Conservation (phyloP, 2,888 invertebrate species). For the Ophion costatus region DNA sequence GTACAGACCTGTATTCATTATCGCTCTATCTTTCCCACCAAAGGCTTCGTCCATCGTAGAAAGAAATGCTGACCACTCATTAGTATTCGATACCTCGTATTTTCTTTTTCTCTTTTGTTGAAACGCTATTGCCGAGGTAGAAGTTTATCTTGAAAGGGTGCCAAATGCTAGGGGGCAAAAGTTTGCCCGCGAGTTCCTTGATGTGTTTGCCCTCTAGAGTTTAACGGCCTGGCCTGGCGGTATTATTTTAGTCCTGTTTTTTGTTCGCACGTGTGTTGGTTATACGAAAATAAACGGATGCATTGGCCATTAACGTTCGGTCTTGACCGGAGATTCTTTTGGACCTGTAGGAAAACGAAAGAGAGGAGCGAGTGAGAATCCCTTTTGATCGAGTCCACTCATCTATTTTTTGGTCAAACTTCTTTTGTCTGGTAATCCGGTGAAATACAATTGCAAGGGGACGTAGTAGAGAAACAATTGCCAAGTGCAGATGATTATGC, state of each 20-base stretch:
- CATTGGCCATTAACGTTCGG: slow-evolving; percentile 39
- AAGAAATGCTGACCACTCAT: neutral
- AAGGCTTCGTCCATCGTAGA: neutral
- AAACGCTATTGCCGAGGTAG: neutral
- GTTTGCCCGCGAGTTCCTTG: neutral
- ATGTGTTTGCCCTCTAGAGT: slow-evolving; percentile 34
- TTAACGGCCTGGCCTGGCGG: slow-evolving; percentile 54
- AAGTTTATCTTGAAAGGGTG: neutral
- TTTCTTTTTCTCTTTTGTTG: neutral
- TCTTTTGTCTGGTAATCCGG: neutral
- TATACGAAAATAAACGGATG: slow-evolving; percentile 75
- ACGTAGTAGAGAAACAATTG: no score
- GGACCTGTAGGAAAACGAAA: neutral
- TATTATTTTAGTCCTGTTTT: slow-evolving; percentile 76
- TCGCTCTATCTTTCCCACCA: no score
- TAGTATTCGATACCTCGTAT: neutral
- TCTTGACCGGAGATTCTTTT: neutral
- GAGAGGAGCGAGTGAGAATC: neutral
- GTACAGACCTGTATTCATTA: no score
- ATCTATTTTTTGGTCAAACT: neutral
- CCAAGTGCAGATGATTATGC: no score
- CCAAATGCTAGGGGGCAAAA: neutral
- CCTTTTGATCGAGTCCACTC: neutral
- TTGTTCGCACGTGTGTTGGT: slow-evolving; percentile 67
- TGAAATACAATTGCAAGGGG: neutral